Percentiles rank a stretch among this genome's conserved stretches.
These are phyloP conservation scores for Rhagium mordax DNA, from an alignment of 2,888 invertebrate genomes.

Conservation along the genomic window DNA sequence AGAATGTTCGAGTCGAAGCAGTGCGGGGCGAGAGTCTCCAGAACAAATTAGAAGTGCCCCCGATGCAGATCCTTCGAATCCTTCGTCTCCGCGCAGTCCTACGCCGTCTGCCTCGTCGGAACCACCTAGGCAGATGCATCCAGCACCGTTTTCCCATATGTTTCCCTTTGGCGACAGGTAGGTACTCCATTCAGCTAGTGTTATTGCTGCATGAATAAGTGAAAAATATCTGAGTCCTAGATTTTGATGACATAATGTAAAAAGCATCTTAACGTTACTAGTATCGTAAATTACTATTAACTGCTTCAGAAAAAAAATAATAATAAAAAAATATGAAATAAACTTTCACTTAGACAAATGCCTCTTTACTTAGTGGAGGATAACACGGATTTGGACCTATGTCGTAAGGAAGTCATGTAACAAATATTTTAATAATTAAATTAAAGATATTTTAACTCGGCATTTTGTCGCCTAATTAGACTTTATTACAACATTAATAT, in stretches of 20 bases:
- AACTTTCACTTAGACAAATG: too few species aligned
- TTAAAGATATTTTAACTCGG: conserved; percentile 22
- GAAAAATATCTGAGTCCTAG: too few species aligned
- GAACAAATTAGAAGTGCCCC: conserved; percentile 56
- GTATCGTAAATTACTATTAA: too few species aligned
- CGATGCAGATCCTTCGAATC: conserved; percentile 59
- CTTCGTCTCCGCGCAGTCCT: conserved; percentile 72
- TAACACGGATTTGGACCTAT: too few species aligned
- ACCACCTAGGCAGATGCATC: conserved; percentile 73
- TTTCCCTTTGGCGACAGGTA: conserved; percentile 77
- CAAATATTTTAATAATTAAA: too few species aligned
- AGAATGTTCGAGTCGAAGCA: conserved; percentile 67
- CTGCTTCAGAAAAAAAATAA: too few species aligned
- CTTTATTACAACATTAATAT: conserved; percentile 55
- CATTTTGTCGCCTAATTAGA: conserved; percentile 48
- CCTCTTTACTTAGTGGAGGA: too few species aligned
- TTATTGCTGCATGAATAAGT: too few species aligned
- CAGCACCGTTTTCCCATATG: conserved; percentile 78
- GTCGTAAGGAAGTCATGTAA: too few species aligned
- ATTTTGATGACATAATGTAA: too few species aligned
- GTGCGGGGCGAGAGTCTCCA: conserved; percentile 59
- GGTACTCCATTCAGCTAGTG: conserved; percentile 54
- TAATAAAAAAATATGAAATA: too few species aligned
- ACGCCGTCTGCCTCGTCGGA: conserved; percentile 75
- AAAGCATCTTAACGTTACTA: too few species aligned